A percentile compares a stretch with the other conserved stretches of the same genome.
These are phyloP conservation scores for Thalassarche chlororhynchos DNA, from an alignment of 2,113 vertebrate species.

Conservation along the genomic window DNA sequence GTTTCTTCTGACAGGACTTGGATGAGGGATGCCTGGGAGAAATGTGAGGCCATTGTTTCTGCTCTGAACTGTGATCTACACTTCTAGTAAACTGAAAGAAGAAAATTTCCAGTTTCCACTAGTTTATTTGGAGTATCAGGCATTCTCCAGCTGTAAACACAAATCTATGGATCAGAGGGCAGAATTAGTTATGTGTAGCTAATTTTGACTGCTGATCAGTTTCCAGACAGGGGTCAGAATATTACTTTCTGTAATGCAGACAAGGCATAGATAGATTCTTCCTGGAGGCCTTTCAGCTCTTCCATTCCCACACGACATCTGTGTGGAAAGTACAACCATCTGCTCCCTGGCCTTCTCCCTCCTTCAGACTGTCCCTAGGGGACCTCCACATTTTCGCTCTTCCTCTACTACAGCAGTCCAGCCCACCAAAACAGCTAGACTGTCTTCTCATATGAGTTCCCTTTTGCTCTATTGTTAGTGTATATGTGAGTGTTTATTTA, in stretches of 20 bases:
- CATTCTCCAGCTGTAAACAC: neutral
- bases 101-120: neutral
- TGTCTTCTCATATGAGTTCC: neutral
- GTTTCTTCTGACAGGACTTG: neutral
- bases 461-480: neutral
- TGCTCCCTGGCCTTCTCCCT: neutral
- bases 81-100: neutral
- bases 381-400: neutral
- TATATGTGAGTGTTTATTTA: neutral
- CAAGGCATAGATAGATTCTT: neutral
- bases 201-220: neutral
- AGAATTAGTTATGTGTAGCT: neutral
- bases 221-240: neutral
- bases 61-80: neutral
- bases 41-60: neutral
- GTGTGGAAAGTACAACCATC: constrained; percentile 13
- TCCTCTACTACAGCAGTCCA: neutral
- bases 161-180: neutral
- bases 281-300: constrained; percentile 7
- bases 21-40: neutral
- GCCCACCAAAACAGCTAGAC: neutral
- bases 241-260: neutral
- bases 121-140: neutral
- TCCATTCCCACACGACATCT: neutral
- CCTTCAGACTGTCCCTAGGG: neutral